These are phyloP conservation scores for Acanthosoma haemorrhoidale DNA, from an alignment of 2,888 invertebrate genomes.

Conservation along the genomic window DNA sequence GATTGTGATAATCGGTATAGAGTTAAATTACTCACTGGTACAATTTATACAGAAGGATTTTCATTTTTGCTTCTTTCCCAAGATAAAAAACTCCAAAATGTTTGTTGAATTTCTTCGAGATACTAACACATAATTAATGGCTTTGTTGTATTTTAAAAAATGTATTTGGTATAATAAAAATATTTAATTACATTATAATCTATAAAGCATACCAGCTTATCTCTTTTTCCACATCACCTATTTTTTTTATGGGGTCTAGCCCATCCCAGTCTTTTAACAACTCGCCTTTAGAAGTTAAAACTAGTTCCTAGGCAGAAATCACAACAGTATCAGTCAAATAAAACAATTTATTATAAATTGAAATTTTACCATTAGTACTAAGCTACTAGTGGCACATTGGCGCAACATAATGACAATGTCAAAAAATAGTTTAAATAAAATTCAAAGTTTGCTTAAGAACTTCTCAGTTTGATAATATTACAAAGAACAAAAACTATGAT, in stretches of 20 bases:
- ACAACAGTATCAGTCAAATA: too few relatives aligned
- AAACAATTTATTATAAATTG: too few relatives aligned
- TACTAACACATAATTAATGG: too few relatives aligned
- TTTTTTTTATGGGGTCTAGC: constrained; percentile 29
- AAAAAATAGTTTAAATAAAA: too few relatives aligned
- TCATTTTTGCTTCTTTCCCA: constrained; percentile 13
- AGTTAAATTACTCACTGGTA: constrained; percentile 23
- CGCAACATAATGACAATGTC: too few relatives aligned
- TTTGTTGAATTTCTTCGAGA: constrained; percentile 17
- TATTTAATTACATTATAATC: background rate
- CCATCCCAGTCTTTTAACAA: constrained; percentile 32
- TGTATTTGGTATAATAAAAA: too few relatives aligned
- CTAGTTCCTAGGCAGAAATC: constrained; percentile 27
- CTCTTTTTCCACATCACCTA: constrained; percentile 16
- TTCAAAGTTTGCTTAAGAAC: too few relatives aligned
- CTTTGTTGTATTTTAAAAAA: background rate
- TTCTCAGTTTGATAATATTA: too few relatives aligned
- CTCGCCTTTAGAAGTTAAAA: constrained; percentile 31
- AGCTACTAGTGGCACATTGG: too few relatives aligned
- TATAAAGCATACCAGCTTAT: background rate
- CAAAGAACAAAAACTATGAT: too few relatives aligned
- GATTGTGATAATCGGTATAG: background rate
- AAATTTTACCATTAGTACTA: too few relatives aligned
- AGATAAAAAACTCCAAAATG: constrained; percentile 18
- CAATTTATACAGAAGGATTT: constrained; percentile 28